Evolutionary conservation across 1,140 invertebrate genomes (phyloP).

Genomic region (Neotoxoptera formosana): DNA sequence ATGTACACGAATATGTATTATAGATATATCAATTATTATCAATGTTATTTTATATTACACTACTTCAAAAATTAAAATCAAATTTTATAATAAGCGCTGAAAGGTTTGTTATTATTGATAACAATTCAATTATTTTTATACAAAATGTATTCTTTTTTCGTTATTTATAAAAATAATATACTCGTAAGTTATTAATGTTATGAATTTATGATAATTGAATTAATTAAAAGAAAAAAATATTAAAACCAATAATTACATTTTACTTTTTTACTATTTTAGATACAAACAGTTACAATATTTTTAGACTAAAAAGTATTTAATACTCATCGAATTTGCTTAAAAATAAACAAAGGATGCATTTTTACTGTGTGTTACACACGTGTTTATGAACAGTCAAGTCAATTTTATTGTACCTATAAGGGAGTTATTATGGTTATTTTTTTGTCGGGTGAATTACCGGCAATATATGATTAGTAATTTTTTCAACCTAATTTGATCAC

Average conservation of each 20-base stretch:
- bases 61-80: not conserved
- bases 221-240: not conserved
- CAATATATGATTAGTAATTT: slow-evolving; percentile 43
- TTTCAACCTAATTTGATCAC: slow-evolving; percentile 53
- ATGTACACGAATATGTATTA: not conserved
- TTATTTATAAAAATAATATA: too few relatives aligned
- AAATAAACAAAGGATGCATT: not conserved
- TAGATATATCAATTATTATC: not conserved
- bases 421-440: slow-evolving; percentile 26
- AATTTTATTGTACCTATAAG: not conserved
- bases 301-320: not conserved
- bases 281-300: not conserved
- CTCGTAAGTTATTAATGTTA: too few relatives aligned
- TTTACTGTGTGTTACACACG: not conserved
- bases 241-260: not conserved
- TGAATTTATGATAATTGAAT: not conserved
- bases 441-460: slow-evolving; percentile 9
- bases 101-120: not conserved
- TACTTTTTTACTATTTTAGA: not conserved
- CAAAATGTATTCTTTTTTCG: too few relatives aligned
- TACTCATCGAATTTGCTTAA: not conserved
- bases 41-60: not conserved
- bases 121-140: not conserved
- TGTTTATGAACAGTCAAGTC: slow-evolving; percentile 23
- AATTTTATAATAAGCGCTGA: not conserved